These are phyloP conservation scores for Natator depressus DNA, from an alignment of 2,113 vertebrate genomes.

Conservation along the genomic window DNA sequence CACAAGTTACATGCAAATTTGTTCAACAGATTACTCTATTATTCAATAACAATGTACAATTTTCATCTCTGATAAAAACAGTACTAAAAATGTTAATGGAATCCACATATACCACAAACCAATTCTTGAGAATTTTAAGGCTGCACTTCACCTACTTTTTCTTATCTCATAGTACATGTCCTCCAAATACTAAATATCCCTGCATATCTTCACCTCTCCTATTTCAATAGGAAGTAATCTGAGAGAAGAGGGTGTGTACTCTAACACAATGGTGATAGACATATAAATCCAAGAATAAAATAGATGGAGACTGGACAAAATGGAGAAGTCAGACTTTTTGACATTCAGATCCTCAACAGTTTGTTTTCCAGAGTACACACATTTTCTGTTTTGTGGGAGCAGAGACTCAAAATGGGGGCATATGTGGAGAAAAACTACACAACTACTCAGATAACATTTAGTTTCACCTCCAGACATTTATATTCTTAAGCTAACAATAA, in stretches of 20 bases:
- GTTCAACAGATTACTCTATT: conserved; percentile 17
- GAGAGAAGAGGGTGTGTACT: background rate
- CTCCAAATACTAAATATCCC: conserved; percentile 9
- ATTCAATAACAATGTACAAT: conserved; percentile 19
- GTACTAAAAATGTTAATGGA: conserved; percentile 18
- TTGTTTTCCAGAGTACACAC: background rate
- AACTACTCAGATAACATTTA: background rate
- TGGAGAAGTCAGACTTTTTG: background rate
- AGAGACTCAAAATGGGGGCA: background rate
- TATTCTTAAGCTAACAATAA: background rate
- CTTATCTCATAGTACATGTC: background rate
- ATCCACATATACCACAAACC: background rate
- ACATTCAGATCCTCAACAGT: background rate
- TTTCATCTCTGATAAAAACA: background rate
- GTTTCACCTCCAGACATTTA: background rate
- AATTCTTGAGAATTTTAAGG: background rate
- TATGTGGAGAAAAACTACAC: background rate
- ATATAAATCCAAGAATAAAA: background rate
- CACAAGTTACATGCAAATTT: conserved; percentile 32
- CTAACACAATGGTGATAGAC: background rate
- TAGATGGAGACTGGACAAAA: background rate
- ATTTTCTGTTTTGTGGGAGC: background rate
- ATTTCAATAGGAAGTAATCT: background rate
- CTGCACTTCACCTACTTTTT: no score
- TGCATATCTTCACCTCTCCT: background rate